Conservation (phyloP, 2,888 invertebrate genomes). For the Lydus trimaculatus region DNA sequence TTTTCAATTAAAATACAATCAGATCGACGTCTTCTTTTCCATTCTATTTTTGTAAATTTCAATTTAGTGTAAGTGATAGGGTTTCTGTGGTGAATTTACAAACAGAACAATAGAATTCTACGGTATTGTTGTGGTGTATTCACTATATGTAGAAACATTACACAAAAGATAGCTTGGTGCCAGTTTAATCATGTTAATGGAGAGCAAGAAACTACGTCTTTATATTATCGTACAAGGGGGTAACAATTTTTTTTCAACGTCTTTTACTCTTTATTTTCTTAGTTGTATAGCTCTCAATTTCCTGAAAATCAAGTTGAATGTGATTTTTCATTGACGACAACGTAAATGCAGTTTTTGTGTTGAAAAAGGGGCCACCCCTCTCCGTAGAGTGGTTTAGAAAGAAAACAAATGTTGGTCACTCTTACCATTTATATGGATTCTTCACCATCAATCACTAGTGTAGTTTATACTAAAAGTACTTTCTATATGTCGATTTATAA, state of each 20-base stretch:
- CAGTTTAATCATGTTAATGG: constrained; percentile 57
- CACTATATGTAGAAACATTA: constrained; percentile 35
- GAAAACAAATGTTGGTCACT: constrained; percentile 57
- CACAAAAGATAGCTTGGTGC: constrained; percentile 49
- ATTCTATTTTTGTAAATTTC: constrained; percentile 32
- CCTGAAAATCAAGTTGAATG: constrained; percentile 15
- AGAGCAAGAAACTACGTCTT: constrained; percentile 32
- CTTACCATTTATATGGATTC: constrained; percentile 49
- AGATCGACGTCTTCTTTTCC: neutral
- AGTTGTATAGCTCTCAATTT: constrained; percentile 7
- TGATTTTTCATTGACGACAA: constrained; percentile 12
- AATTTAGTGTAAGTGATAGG: constrained; percentile 49
- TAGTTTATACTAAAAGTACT: constrained; percentile 15
- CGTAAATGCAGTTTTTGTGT: constrained; percentile 57
- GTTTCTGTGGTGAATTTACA: constrained; percentile 36
- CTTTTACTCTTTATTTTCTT: neutral
- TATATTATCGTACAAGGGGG: constrained; percentile 8
- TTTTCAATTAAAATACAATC: neutral
- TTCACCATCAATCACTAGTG: constrained; percentile 49
- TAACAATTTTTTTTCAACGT: neutral
- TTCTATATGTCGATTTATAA: constrained; percentile 13
- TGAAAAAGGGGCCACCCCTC: constrained; percentile 15
- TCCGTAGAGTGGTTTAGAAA: constrained; percentile 45
- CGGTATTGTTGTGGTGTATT: constrained; percentile 51
- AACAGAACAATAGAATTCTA: constrained; percentile 46